Base-by-base conservation (phyloP, 2,113 vertebrate genomes). In the Ifrita kowaldi region DNA sequence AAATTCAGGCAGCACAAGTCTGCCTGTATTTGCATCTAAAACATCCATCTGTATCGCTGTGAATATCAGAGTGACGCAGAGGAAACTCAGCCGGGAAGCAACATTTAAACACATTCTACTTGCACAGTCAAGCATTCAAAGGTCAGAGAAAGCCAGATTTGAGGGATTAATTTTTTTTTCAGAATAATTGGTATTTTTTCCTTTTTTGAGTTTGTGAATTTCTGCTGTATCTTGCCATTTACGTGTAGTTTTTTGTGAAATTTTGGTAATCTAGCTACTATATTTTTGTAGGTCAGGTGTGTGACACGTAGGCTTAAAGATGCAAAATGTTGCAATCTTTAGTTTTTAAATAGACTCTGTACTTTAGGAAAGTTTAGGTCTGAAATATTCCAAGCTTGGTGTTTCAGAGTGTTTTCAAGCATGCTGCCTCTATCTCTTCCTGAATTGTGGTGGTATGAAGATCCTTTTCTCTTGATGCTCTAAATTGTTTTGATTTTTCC, bases 1-100 rank as follows among this genome's bases (percentile, higher is more conserved):
- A 83, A 80, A 76, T 63, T 39, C 35, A 27, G 39, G 88, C 20
- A 79, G 63, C 85, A 79, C 80, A 68, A 92, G 39, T 28, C 79
- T 92, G 89, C 89, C 64, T 59, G 39, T 19, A 87, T 93, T 95
- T 95, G 88, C 95, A 93, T 88, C 52, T 78, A 33, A 89, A 97
- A 52, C 60, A 78, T 37, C 84, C 76, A 79, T 90, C 94, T 94
- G 88, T 73, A 56, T 69, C 92, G 46, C n/a, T 60, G 85, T 90
- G 94, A 93, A 74, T 74, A 21, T 69, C 39, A 7, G 1, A 57
- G 76, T 92, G 88, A 85, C 19, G 18, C 82, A 85, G 71, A 79
- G 62, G 57, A 85, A 85, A 69, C 78, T 79, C 78, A 93, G 49
- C 85, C 8, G n/a, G 85, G 95, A 86, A 93, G 88, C 92, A 90